A percentile compares a stretch with the other conserved stretches of the same genome.
Evolutionary conservation across 2,113 vertebrate species (phyloP).

Genomic region (Polypterus bichir): DNA sequence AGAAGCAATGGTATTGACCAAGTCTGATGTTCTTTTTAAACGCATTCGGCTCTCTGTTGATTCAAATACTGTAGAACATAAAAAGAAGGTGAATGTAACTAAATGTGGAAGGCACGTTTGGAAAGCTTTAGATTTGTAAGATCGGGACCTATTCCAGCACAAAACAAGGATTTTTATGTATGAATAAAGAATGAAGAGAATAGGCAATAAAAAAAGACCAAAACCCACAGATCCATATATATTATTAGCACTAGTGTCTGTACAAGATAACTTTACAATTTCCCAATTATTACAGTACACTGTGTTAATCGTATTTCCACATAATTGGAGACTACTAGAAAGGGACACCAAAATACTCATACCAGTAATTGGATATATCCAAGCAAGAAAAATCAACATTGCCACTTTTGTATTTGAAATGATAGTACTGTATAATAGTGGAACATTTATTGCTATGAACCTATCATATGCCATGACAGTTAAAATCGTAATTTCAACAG

Average conservation of each 20-base stretch:
- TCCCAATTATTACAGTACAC: conserved; percentile 8
- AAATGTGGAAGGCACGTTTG: conserved; percentile 15
- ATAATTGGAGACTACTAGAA: background rate
- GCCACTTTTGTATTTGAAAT: conserved; percentile 21
- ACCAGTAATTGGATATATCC: conserved; percentile 8
- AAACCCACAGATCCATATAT: background rate
- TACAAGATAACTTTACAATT: background rate
- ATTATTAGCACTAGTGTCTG: background rate
- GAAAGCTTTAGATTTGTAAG: conserved; percentile 4
- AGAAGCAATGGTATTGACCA: background rate
- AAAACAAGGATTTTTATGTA: conserved; percentile 5
- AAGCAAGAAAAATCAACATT: background rate
- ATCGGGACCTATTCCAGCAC: no score
- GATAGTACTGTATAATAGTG: conserved; percentile 30
- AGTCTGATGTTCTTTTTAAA: background rate
- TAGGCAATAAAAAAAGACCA: background rate
- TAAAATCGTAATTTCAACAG: conserved; percentile 21
- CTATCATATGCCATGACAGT: conserved; percentile 44
- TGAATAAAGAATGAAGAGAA: conserved; percentile 3
- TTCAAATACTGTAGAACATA: conserved; percentile 1
- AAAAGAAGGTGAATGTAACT: conserved; percentile 7
- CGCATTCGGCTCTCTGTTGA: background rate
- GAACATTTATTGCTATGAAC: conserved; percentile 37
- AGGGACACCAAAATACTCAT: background rate
- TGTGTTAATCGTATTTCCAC: background rate